Evolutionary conservation across 2,888 invertebrate species (phyloP).

Genomic region (Willowsia nigromaculata): DNA sequence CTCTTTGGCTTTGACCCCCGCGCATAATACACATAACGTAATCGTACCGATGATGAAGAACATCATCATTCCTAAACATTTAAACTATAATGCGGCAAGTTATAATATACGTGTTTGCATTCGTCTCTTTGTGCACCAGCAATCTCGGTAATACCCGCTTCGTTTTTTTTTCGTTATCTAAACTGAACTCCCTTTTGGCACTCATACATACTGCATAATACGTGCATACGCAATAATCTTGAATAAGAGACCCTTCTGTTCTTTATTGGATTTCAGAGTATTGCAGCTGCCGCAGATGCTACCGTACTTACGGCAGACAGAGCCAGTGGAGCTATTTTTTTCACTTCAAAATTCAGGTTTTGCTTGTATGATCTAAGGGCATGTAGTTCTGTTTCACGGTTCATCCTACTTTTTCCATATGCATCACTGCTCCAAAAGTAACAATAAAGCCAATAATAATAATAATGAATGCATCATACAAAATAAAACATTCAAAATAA

Average conservation of each 20-base stretch:
- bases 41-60: conserved; percentile 35
- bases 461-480: conserved; percentile 33
- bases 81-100: not conserved
- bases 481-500: not conserved
- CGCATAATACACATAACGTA: conserved; percentile 12
- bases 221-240: conserved; percentile 6
- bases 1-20: conserved; percentile 50
- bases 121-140: not conserved
- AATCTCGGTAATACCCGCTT: conserved; percentile 60
- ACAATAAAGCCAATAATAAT: conserved; percentile 57
- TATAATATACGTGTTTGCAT: not conserved
- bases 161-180: conserved; percentile 48
- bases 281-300: conserved; percentile 67
- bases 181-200: conserved; percentile 19
- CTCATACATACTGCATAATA: not conserved
- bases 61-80: not conserved
- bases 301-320: not conserved
- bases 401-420: conserved; percentile 50
- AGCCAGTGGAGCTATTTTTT: conserved; percentile 37
- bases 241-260: not conserved
- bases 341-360: conserved; percentile 45
- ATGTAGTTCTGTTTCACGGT: conserved; percentile 56
- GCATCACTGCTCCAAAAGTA: conserved; percentile 42
- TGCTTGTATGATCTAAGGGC: conserved; percentile 12
- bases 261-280: conserved; percentile 33